A percentile compares a stretch with the other conserved stretches of the same genome.
Conservation (phyloP, 2,113 vertebrate genomes). For the Zosterops japonicus region DNA sequence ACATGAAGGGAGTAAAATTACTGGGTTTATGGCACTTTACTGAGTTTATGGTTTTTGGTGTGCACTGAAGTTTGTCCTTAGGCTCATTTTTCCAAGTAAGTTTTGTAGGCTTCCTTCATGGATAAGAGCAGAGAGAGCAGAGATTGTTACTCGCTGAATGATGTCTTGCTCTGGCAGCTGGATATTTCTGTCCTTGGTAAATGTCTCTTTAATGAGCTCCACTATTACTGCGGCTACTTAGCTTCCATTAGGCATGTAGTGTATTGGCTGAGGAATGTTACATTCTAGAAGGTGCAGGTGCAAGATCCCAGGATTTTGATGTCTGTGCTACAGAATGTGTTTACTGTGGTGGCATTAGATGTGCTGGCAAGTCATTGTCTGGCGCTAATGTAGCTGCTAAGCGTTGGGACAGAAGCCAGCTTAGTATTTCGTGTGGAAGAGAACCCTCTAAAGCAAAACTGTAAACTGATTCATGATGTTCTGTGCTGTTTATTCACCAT, state of each 20-base stretch:
- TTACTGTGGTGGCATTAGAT: slow-evolving; percentile 18
- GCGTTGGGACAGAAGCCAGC: background rate
- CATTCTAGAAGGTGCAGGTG: background rate
- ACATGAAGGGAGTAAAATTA: background rate
- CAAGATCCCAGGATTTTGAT: background rate
- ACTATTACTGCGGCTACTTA: background rate
- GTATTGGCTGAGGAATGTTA: background rate
- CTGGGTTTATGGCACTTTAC: background rate
- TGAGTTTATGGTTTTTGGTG: background rate
- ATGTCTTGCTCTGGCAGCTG: background rate
- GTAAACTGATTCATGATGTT: background rate
- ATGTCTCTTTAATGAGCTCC: background rate
- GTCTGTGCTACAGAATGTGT: slow-evolving; percentile 8
- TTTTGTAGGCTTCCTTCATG: background rate
- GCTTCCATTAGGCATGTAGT: background rate
- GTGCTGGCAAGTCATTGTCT: background rate
- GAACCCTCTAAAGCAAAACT: background rate
- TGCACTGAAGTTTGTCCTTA: background rate
- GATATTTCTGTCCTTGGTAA: background rate
- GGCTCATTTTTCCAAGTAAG: background rate
- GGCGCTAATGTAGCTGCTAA: background rate
- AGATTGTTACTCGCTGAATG: background rate
- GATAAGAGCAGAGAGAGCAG: background rate
- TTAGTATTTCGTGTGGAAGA: background rate
- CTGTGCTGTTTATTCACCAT: background rate